phyloP scores from a whole-genome alignment of 2,797 vertebrate genomes.

The Taeniopygia guttata region DNA sequence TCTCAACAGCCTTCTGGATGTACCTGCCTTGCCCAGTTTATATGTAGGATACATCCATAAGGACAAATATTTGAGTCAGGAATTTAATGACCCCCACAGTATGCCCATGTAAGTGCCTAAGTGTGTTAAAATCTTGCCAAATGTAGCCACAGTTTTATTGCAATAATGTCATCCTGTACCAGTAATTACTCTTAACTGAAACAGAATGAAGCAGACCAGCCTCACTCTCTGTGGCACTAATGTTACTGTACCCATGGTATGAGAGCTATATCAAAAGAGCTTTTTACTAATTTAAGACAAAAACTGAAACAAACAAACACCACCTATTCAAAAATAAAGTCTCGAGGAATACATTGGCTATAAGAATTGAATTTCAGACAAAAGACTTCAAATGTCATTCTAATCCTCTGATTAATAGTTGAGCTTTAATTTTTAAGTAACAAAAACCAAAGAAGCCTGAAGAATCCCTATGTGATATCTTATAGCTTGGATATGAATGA shows the following conservation, averaged over 20 bases:
- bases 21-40: not conserved
- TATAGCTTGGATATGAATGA: not conserved
- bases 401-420: not conserved
- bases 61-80: not conserved
- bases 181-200: not conserved
- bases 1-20: not conserved
- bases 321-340: not conserved
- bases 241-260: not conserved
- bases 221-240: not conserved
- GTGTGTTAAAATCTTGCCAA: not conserved
- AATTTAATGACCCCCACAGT: not conserved
- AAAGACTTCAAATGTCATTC: not conserved
- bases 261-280: not conserved
- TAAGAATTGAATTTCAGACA: not conserved
- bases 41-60: fast-evolving
- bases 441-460: not conserved
- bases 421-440: not conserved
- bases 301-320: not conserved
- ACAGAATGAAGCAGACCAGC: not conserved
- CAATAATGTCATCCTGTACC: not conserved
- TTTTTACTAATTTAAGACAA: not conserved
- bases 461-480: not conserved
- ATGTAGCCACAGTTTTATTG: not conserved
- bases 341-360: not conserved
- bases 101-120: fast-evolving